Evolutionary conservation across 1,140 invertebrate species (phyloP), one percentile per base, ranked within the genome.

Genomic region (Anastrepha obliqua): DNA sequence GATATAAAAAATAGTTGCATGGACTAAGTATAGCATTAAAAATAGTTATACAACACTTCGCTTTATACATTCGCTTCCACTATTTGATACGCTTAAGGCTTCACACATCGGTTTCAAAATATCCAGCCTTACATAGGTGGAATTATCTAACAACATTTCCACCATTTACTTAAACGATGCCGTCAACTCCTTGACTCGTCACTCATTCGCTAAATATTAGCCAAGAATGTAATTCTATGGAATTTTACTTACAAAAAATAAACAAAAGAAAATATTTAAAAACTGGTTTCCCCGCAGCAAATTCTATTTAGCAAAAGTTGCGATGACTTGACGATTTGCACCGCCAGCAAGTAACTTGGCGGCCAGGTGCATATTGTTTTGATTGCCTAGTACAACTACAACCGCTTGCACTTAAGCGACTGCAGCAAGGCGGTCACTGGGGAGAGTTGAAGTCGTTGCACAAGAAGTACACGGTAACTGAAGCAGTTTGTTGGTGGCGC

Each of bases 311-410:
- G 47, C 47, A 55, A 42, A 81, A 81, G 4, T 29, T 81, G 20
- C 47, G n/a, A 81, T 55, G 74, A 20, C 74, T 55, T 42, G 44
- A 20, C 44, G n/a, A 67, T 67, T 67, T 7, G 5, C 47, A n/a
- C 74, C 2, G 74, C 74, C 44, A 55, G 17, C 4, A 55, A 74
- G 17, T 13, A 55, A 74, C 70, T 67, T 7, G 47, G 15, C 47
- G 44, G n/a, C 74, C 74, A 81, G 74, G 74, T 81, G 74, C 74
- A 81, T 81, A 81, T 47, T 55, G 74, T 81, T 81, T 81, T 81
- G 74, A 81, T 81, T 81, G n/a, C n/a, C 74, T 55, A 81, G 51
- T 55, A 55, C 6, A 55, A 29, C 42, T 74, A 55, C 47, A 58
- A 74, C 42, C 47, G 70, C 42, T 47, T n/a, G 70, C 60, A 62